A percentile compares a stretch with the other conserved stretches of the same genome.
phyloP scores from a whole-genome alignment of 2,888 invertebrate species.

The Perizoma affinitatum region DNA sequence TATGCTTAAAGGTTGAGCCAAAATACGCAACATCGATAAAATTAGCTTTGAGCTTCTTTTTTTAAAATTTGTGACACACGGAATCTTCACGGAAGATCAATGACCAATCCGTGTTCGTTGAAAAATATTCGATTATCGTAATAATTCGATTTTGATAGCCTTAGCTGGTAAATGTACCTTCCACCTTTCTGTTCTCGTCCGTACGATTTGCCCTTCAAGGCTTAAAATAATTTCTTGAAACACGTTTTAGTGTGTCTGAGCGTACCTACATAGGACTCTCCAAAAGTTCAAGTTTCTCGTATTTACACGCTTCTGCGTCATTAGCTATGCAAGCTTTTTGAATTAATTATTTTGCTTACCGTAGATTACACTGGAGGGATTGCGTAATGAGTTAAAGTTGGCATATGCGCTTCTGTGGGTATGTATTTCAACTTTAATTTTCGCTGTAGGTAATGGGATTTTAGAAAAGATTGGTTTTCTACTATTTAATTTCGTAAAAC shows the following conservation, averaged over 20 bases:
- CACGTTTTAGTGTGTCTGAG: constrained; percentile 40
- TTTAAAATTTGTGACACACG: no score
- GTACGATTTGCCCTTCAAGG: constrained; percentile 39
- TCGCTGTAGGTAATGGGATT: no score
- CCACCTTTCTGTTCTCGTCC: constrained; percentile 36
- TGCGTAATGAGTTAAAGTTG: constrained; percentile 30
- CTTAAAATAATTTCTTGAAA: constrained; percentile 40
- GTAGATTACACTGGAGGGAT: constrained; percentile 21
- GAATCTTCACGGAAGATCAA: no score
- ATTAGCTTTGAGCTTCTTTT: no score
- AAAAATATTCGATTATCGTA: no score
- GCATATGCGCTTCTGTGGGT: constrained; percentile 12
- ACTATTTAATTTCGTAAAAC: no score
- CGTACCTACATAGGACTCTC: constrained; percentile 27
- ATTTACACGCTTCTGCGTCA: constrained; percentile 34
- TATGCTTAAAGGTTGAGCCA: no score
- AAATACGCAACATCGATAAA: no score
- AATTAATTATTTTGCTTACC: constrained; percentile 31
- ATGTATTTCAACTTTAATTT: constrained; percentile 6
- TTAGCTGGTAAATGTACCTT: constrained; percentile 44
- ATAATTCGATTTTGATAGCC: constrained; percentile 52
- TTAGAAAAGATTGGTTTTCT: no score
- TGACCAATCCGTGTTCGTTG: no score
- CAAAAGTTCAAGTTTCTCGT: constrained; percentile 35
- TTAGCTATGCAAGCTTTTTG: constrained; percentile 35